Evolutionary conservation across 2,113 vertebrate species (phyloP), one percentile per base, ranked within the genome.

Genomic region (Cephalopterus ornatus): DNA sequence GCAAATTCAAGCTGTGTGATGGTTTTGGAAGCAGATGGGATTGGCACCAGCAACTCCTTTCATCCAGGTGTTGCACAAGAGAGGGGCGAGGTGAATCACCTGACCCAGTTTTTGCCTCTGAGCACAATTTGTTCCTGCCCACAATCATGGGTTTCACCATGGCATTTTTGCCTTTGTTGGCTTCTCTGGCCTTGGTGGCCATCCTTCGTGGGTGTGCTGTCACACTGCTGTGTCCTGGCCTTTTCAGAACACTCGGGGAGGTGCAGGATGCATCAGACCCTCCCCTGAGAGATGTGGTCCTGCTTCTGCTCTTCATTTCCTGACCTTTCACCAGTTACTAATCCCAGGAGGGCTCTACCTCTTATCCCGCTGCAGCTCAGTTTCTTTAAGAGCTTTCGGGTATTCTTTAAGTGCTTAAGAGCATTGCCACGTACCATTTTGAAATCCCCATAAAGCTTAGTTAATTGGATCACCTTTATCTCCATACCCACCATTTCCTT

Each of bases 401-500:
- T 92, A 33, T 92, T 90, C 85, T 92, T 93, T 76, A 93, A 94
- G 85, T 11, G 11, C 59, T 90, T 95, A 94, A 95, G 94, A 97
- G 75, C 85, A 83, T 92, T 95, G 85, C 78, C 53, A 58, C 82
- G n/a, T 70, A 74, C 58, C 67, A 56, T 76, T 76, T 92, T 78
- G 88, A 93, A 95, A 95, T 88, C 90, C 71, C 28, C 7, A 7
- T 61, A 68, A 93, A 94, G 82, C 84, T 55, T 2, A 2, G 66
- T 73, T 97, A 95, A 96, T 93, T 95, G 90, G 82, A 96, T 97
- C 82, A 66, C 37, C 23, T 26, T 90, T 59, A 82, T 93, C 90
- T 85, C 78, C 32, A 22, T n/a, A 15, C 71, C 80, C 52, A 39
- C 37, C 14, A 10, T 73, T 92, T 87, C 52, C 58, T 89, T 94